Evolutionary conservation across 2,113 vertebrate species (phyloP), one percentile per base, ranked within the genome.

Genomic region (Tenrec ecaudatus): DNA sequence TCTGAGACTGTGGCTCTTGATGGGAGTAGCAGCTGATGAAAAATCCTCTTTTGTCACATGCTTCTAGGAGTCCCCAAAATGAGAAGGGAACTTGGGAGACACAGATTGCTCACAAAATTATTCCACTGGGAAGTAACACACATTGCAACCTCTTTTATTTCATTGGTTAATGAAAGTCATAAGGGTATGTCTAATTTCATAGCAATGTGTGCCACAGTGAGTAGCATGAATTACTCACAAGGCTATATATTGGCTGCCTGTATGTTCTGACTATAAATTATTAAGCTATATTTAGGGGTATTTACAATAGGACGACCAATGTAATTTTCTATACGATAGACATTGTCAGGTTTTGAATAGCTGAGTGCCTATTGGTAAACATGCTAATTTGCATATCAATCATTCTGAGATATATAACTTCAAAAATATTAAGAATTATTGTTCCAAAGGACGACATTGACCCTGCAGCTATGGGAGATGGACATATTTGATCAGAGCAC

Each of bases 11-110:
- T 53, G 22, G 7, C 22, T 62, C 60, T 62, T 22, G 16, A 23
- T 62, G 60, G 22, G 60, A 20, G 4, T 62, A 62, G 47, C 12
- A 68, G 15, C 40, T 82, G 23, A 90, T 38, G 23, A 12, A 81
- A 81, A 81, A 77, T 78, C 68, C 25, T 82, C 20, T 64, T 76
- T 73, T 77, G 53, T 93, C 20, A 95, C 11, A 82, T 23, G 25
- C 6, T 91, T 92, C 6, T 82, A 73, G 20, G 29, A 73, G 19
- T 47, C 22, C 15, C 60, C 81, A 71, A 68, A 79, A 33, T 60
- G 17, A 5, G 9, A 66, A 84, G 1, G 0, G 2, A 31, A 31
- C 71, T 43, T 47, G 3, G 36, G 16, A 91, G 86, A 57, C 17
- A 62, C 4, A 57, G 31, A 19, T 53, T 82, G 53, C 3, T 40